A percentile compares a stretch with the other conserved stretches of the same genome.
phyloP scores from a whole-genome alignment of 2,113 vertebrate genomes.

The Notarius quadriscutis region DNA sequence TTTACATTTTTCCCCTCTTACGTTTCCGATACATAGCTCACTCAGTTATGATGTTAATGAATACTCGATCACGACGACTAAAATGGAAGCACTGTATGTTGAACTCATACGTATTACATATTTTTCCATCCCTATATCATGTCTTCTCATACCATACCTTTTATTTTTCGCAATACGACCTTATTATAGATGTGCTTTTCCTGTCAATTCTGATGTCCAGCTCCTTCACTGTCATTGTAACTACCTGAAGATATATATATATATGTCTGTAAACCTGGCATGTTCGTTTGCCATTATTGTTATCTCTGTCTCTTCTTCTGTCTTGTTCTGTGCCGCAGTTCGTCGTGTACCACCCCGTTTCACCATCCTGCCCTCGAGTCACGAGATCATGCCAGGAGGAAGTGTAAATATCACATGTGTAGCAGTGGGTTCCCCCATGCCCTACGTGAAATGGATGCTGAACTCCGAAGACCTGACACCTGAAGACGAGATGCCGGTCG shows the following conservation, averaged over 20 bases:
- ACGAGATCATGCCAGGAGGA: constrained; percentile 97
- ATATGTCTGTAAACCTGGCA: constrained; percentile 49
- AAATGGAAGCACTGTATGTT: neutral
- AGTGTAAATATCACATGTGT: constrained; percentile 98
- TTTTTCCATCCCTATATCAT: constrained; percentile 11
- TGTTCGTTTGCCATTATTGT: constrained; percentile 56
- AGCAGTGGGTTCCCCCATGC: constrained; percentile 97
- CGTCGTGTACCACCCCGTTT: constrained; percentile 95
- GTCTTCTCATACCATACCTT: constrained; percentile 17
- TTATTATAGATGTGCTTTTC: constrained; percentile 37
- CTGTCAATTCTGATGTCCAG: constrained; percentile 16
- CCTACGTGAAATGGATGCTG: constrained; percentile 99
- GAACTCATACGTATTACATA: neutral
- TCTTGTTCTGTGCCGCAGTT: constrained; percentile 78
- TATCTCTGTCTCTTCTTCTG: constrained; percentile 63
- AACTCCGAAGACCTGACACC: constrained; percentile 91
- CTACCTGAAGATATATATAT: constrained; percentile 3
- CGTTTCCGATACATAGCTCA: neutral
- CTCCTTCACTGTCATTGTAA: neutral
- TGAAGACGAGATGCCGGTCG: constrained; percentile 96
- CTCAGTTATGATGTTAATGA: neutral
- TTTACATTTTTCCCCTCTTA: neutral
- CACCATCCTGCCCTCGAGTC: constrained; percentile 92
- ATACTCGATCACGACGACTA: neutral
- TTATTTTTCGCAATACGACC: constrained; percentile 32